These are phyloP conservation scores for Scalopus aquaticus DNA, from an alignment of 2,113 vertebrate species.

Conservation along the genomic window DNA sequence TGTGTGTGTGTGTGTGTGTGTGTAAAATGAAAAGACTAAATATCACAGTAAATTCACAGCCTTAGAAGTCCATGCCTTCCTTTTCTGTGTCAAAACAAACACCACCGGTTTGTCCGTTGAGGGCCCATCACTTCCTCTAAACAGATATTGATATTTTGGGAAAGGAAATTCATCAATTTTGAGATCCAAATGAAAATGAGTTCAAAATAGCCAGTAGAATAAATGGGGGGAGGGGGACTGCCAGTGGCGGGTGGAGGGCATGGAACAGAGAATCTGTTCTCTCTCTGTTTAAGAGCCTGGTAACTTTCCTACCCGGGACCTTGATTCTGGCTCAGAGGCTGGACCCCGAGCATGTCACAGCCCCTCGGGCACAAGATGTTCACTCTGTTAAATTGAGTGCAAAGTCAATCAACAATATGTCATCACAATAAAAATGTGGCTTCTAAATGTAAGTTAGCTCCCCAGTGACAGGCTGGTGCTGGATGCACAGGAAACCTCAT, in stretches of 20 bases:
- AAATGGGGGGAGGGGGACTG: too few relatives aligned
- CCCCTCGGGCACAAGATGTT: neutral
- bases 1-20: neutral
- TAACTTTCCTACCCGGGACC: neutral
- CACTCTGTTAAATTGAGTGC: conserved; percentile 53
- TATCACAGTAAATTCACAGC: neutral
- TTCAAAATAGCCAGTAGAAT: neutral
- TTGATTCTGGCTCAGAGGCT: conserved; percentile 18
- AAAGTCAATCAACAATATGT: conserved; percentile 59
- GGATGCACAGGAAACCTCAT: conserved; percentile 11
- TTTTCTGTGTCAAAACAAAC: neutral
- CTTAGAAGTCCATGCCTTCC: neutral
- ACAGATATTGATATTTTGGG: neutral
- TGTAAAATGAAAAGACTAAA: conserved; percentile 5
- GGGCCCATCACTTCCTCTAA: neutral
- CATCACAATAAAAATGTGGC: conserved; percentile 44
- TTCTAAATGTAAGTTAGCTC: conserved; percentile 30
- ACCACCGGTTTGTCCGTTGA: neutral
- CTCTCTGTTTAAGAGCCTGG: neutral
- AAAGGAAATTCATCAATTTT: conserved; percentile 29
- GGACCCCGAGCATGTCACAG: neutral
- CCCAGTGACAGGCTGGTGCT: neutral
- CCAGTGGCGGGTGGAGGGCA: neutral
- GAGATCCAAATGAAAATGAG: conserved; percentile 15
- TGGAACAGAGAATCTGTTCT: neutral